phyloP scores from a whole-genome alignment of 1,140 invertebrate species.

The Zaprionus vittiger region DNA sequence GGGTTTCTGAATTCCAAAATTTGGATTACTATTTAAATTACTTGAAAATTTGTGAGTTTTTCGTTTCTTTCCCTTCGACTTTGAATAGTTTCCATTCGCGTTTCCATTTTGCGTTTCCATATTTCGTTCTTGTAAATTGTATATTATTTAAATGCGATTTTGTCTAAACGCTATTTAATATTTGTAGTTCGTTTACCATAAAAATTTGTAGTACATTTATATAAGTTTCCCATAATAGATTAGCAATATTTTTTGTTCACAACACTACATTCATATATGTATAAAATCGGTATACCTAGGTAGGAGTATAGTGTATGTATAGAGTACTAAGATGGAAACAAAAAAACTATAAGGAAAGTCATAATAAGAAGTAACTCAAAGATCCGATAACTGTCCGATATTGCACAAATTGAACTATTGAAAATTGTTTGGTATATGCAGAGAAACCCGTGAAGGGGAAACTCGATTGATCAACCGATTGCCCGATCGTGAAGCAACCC shows the following conservation, averaged over 20 bases:
- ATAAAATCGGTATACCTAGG: constrained; percentile 73
- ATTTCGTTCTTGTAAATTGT: constrained; percentile 36
- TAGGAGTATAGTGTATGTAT: constrained; percentile 50
- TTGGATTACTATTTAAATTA: constrained; percentile 64
- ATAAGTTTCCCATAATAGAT: constrained; percentile 60
- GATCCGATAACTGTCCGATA: background rate
- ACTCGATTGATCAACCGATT: background rate
- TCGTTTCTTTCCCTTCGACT: constrained; percentile 17
- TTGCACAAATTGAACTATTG: constrained; percentile 2
- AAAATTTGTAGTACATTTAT: constrained; percentile 76
- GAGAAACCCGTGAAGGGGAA: background rate
- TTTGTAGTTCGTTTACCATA: constrained; percentile 77
- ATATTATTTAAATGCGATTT: constrained; percentile 71
- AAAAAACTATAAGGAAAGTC: background rate
- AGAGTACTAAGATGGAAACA: constrained; percentile 16
- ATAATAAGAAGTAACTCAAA: constrained; percentile 6
- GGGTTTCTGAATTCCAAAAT: constrained; percentile 62
- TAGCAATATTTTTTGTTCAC: constrained; percentile 61
- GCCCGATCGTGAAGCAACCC: constrained; percentile 4
- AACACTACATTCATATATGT: constrained; percentile 81
- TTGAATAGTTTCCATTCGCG: constrained; percentile 8
- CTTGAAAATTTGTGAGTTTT: constrained; percentile 73
- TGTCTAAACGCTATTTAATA: constrained; percentile 74
- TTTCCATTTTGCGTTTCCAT: background rate
- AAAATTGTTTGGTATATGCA: background rate